phyloP scores from a whole-genome alignment of 2,113 vertebrate genomes.

The Zosterops hypoxanthus region DNA sequence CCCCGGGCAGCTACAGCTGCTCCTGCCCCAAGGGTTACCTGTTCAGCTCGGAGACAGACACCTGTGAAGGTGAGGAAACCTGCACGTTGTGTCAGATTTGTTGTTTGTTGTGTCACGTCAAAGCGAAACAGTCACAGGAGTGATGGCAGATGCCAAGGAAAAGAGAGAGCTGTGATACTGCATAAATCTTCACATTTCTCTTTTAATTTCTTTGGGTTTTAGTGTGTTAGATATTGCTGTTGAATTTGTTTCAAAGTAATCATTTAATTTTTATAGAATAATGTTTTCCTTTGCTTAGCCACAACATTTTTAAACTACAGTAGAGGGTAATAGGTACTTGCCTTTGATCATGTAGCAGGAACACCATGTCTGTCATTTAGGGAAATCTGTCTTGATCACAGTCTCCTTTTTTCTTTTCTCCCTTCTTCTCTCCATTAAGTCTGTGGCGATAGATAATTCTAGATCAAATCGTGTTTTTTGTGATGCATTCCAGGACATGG shows the following conservation, averaged over 20 bases:
- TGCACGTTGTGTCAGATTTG: neutral
- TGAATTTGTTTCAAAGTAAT: neutral
- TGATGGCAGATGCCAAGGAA: neutral
- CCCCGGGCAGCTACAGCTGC: constrained; percentile 79
- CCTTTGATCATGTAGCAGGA: neutral
- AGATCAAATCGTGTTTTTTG: neutral
- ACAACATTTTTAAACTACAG: neutral
- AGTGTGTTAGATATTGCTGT: neutral
- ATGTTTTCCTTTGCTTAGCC: neutral
- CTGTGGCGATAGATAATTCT: neutral
- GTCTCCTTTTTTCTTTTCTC: neutral
- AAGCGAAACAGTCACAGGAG: rapidly evolving
- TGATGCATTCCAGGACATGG: neutral
- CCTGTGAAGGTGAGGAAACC: constrained; percentile 77
- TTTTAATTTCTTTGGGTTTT: neutral
- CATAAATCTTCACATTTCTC: neutral
- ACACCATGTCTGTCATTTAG: neutral
- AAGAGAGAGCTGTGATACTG: neutral
- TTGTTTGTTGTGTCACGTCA: neutral
- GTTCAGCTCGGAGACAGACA: constrained; percentile 74
- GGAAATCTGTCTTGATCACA: neutral
- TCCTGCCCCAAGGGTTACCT: constrained; percentile 77
- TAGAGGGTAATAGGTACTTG: neutral
- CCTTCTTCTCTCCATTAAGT: neutral
- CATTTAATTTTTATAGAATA: neutral